phyloP scores from a whole-genome alignment of 1,140 invertebrate genomes.

The Leptinotarsa defecta region DNA sequence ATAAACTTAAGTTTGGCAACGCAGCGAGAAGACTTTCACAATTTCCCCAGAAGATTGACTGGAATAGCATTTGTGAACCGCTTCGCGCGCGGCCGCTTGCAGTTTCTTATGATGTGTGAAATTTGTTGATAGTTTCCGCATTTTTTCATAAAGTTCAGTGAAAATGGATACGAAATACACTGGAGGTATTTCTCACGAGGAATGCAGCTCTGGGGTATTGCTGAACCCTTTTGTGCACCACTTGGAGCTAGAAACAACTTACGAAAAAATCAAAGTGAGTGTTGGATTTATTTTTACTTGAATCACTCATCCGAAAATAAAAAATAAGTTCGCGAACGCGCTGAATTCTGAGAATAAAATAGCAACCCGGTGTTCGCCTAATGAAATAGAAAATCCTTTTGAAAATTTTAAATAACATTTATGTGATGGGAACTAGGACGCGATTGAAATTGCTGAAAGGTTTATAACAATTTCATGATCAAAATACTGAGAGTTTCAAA shows the following conservation, averaged over 20 bases:
- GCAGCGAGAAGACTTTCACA: conserved; percentile 26
- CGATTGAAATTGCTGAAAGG: no score
- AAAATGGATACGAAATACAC: conserved; percentile 47
- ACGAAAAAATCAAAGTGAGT: conserved; percentile 84
- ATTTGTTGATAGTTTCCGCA: neutral
- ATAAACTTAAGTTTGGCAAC: conserved; percentile 27
- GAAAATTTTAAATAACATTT: no score
- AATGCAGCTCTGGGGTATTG: conserved; percentile 58
- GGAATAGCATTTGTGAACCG: conserved; percentile 37
- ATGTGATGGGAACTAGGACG: no score
- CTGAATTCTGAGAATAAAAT: neutral
- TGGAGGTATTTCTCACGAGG: conserved; percentile 45
- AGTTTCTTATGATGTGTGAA: neutral
- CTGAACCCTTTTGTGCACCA: conserved; percentile 85
- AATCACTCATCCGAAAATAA: neutral
- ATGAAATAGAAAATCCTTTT: neutral
- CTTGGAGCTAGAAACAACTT: conserved; percentile 79
- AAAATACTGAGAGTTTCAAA: no score
- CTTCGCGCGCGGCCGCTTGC: conserved; percentile 31
- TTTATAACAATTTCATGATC: no score
- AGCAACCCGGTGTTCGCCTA: neutral
- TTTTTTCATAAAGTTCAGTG: neutral
- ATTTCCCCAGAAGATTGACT: conserved; percentile 23
- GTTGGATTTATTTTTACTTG: neutral
- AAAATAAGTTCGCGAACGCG: neutral